Conservation (phyloP, 2,888 invertebrate species). For the Tiliacea citrago region DNA sequence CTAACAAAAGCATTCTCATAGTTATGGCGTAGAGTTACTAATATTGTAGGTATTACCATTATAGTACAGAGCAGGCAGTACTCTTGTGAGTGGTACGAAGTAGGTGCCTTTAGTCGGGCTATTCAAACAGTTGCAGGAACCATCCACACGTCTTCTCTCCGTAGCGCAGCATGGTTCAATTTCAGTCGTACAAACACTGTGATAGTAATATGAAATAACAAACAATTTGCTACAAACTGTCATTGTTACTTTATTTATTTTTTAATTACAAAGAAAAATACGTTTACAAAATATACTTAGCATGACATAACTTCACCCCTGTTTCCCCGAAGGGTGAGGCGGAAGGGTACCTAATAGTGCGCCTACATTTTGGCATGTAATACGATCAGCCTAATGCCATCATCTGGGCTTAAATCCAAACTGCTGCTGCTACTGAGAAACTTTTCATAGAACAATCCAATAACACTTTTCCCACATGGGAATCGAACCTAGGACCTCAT, state of each 20-base stretch:
- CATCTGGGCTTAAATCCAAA: too few species aligned
- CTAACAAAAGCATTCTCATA: not conserved
- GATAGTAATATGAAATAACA: too few species aligned
- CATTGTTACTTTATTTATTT: not conserved
- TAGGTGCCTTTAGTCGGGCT: constrained; percentile 25
- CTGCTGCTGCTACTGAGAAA: not conserved
- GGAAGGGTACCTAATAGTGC: too few species aligned
- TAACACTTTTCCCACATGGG: not conserved
- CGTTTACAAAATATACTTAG: too few species aligned
- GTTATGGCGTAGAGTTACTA: not conserved
- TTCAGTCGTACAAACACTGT: constrained; percentile 24
- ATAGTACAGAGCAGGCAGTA: constrained; percentile 32
- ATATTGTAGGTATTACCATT: constrained; percentile 22
- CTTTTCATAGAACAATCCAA: not conserved
- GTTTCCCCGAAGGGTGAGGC: too few species aligned
- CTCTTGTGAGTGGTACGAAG: constrained; percentile 18
- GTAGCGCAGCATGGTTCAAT: constrained; percentile 31
- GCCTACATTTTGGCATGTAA: too few species aligned
- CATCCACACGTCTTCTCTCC: constrained; percentile 34
- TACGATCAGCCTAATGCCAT: too few species aligned
- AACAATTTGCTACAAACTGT: not conserved
- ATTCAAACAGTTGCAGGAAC: constrained; percentile 37
- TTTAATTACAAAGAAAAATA: too few species aligned
- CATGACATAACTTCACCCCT: too few species aligned
- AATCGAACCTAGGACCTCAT: not conserved